Evolutionary conservation across 2,797 vertebrate genomes (phyloP).

Genomic region (Nannoperca australis): DNA sequence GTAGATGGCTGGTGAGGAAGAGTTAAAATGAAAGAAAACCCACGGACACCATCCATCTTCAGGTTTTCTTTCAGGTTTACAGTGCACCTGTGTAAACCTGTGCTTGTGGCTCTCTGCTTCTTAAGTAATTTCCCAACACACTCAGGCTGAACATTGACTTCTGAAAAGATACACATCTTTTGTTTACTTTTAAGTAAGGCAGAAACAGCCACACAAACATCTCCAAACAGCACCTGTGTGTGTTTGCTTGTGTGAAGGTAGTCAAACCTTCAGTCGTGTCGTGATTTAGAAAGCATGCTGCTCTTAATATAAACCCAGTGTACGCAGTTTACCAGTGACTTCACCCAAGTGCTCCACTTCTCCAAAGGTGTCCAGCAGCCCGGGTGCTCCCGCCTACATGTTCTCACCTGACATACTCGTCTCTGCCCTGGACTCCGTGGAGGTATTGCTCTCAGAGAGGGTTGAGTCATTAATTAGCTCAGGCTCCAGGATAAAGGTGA

Average conservation of each 20-base stretch:
- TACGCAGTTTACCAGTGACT: background rate
- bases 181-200: background rate
- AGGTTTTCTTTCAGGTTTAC: background rate
- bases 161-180: background rate
- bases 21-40: background rate
- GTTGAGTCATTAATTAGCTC: slow-evolving; percentile 59
- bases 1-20: background rate
- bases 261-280: background rate
- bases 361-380: slow-evolving; percentile 15
- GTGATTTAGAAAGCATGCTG: background rate
- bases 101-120: background rate
- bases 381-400: slow-evolving; percentile 10
- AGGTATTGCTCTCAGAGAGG: slow-evolving; percentile 41
- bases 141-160: background rate
- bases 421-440: slow-evolving; percentile 49
- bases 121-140: background rate
- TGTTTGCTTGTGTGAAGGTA: background rate
- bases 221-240: background rate
- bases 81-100: background rate
- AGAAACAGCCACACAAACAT: background rate
- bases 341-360: slow-evolving; percentile 33
- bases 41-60: background rate
- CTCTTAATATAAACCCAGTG: background rate
- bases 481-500: slow-evolving; percentile 73
- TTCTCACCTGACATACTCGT: slow-evolving; percentile 70